A percentile compares a stretch with the other conserved stretches of the same genome.
These are phyloP conservation scores for Pycnomerus fuliginosus DNA, from an alignment of 2,888 invertebrate species.

Conservation along the genomic window DNA sequence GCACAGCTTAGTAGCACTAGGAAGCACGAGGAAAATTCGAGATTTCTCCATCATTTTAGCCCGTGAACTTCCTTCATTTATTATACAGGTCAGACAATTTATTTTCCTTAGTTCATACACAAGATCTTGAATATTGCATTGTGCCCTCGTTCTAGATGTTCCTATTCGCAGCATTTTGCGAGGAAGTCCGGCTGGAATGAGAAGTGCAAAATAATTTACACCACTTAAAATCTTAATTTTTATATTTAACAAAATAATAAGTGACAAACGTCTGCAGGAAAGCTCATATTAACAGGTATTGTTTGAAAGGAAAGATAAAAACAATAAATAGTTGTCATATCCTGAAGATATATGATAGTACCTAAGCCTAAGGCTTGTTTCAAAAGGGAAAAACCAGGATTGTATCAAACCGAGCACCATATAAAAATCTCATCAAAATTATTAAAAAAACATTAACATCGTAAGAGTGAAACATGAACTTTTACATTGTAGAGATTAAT, in stretches of 20 bases:
- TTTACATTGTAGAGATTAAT: conserved; percentile 1
- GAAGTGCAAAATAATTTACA: conserved; percentile 1
- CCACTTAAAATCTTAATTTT: no score
- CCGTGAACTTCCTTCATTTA: conserved; percentile 45
- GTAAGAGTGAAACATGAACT: neutral
- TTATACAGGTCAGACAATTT: conserved; percentile 48
- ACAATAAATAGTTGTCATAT: no score
- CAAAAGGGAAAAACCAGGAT: no score
- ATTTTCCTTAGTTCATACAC: conserved; percentile 48
- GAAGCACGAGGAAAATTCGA: conserved; percentile 3
- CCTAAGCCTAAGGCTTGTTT: no score
- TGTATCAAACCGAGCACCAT: no score
- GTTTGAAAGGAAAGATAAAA: no score
- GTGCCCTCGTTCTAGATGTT: conserved; percentile 30
- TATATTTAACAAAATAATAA: conserved; percentile 8
- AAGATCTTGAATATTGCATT: conserved; percentile 47
- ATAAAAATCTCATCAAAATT: no score
- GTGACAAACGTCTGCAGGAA: no score
- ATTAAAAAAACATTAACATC: no score
- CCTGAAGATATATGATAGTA: no score
- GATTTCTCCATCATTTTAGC: conserved; percentile 41
- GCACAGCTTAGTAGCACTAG: neutral
- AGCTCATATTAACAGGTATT: no score
- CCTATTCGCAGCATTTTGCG: conserved; percentile 26
- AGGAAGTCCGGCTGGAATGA: neutral